phyloP scores from a whole-genome alignment of 2,888 invertebrate species.

The Gymnoscelis rufifasciata region DNA sequence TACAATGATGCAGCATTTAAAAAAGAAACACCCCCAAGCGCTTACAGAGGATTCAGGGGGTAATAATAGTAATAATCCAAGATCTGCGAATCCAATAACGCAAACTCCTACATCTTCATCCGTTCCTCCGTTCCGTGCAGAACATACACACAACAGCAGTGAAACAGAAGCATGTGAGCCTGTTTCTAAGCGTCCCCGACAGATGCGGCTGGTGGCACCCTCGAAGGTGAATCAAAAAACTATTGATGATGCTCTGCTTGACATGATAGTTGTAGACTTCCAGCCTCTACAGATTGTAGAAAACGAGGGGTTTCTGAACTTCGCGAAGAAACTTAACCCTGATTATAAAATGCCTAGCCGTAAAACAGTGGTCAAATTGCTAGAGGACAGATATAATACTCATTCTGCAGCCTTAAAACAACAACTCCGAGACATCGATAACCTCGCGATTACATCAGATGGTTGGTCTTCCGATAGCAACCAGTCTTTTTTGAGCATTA shows the following conservation, averaged over 20 bases:
- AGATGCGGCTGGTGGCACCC: conserved; percentile 14
- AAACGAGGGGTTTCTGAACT: neutral
- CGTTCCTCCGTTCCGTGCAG: too few relatives aligned
- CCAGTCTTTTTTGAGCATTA: conserved; percentile 10
- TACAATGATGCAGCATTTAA: too few relatives aligned
- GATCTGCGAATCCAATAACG: too few relatives aligned
- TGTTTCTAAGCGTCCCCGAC: conserved; percentile 12
- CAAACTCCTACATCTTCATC: too few relatives aligned
- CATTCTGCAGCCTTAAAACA: too few relatives aligned
- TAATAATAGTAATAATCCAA: too few relatives aligned
- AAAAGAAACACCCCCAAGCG: too few relatives aligned
- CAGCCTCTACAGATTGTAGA: conserved; percentile 10
- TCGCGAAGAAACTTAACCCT: conserved; percentile 8
- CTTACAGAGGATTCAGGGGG: too few relatives aligned
- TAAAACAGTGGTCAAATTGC: conserved; percentile 7
- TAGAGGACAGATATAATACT: conserved; percentile 7
- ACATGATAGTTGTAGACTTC: conserved; percentile 7
- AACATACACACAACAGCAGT: too few relatives aligned
- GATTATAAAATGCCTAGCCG: conserved; percentile 15
- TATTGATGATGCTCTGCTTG: conserved; percentile 13
- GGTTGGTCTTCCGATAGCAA: conserved; percentile 16
- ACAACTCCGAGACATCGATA: too few relatives aligned
- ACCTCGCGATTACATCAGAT: too few relatives aligned
- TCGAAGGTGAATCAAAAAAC: conserved; percentile 13
- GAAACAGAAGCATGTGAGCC: too few relatives aligned